phyloP scores from a whole-genome alignment of 1,140 invertebrate species.

The Drosophila albomicans region DNA sequence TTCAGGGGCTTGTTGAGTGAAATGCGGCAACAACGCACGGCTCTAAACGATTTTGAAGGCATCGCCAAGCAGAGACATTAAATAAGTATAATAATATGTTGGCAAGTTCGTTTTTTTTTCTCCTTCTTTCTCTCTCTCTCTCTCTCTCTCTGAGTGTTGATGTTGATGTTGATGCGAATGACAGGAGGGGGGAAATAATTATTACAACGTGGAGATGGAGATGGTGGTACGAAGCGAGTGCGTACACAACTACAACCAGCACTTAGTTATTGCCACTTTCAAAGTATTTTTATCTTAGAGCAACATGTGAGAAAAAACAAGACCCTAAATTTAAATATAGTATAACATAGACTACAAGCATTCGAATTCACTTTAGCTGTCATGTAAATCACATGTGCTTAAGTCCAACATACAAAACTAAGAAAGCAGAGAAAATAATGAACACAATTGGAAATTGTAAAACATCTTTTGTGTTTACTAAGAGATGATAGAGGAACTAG shows the following conservation, averaged over 20 bases:
- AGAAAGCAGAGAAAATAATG: background rate
- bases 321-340: conserved; percentile 6
- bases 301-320: conserved; percentile 11
- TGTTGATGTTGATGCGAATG: conserved; percentile 22
- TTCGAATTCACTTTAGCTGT: conserved; percentile 9
- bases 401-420: conserved; percentile 1
- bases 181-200: conserved; percentile 23
- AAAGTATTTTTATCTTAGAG: background rate
- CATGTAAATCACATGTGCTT: conserved; percentile 13
- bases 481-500: background rate
- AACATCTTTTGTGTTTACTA: background rate
- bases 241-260: conserved; percentile 18
- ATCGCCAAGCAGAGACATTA: conserved; percentile 49
- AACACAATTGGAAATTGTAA: background rate
- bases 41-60: conserved; percentile 52
- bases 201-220: conserved; percentile 10
- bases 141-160: conserved; percentile 20
- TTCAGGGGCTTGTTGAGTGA: conserved; percentile 40
- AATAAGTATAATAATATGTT: conserved; percentile 65
- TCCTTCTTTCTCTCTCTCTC: background rate
- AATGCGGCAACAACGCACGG: conserved; percentile 64
- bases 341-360: background rate
- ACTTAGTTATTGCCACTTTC: conserved; percentile 22
- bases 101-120: conserved; percentile 24
- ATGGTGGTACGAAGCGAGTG: background rate